Base-by-base conservation (phyloP, 2,888 invertebrate species). In the Nemurella pictetii region DNA sequence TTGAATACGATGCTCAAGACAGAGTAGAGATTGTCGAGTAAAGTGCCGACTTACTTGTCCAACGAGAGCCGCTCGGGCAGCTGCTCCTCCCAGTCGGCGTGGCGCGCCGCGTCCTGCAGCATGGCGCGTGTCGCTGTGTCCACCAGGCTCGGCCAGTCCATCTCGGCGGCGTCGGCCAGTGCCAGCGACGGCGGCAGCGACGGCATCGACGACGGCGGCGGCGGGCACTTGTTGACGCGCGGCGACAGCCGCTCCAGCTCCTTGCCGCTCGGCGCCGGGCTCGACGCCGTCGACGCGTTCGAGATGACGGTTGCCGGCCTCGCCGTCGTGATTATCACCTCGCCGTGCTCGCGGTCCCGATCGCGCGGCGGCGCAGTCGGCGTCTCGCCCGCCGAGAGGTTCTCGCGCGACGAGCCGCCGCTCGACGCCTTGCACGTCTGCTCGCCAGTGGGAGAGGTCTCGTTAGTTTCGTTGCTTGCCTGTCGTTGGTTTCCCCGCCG, bases 61-160 rank as follows among this genome's bases (percentile, higher is more conserved):
- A 89, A 85, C 7, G 88, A 88, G 20, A 89, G 86, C 28, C 88
- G 87, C 77, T 90, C 89, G 28, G 89, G 88, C 0, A 89, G 88
- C 86, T 91, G 90, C 30, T 91, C 90, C 5, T 90, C 90, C 90
- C 91, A 91, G 78, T 88, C 89, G 83, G 87, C 88, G 86, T 87
- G 88, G 27, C 86, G 85, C 15, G 86, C 87, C 28, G 86, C 86
- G 84, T 87, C 87, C 90, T 93, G 92, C 77, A 94, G 91, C 91
- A 95, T 94, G 27, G 95, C 95, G 86, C 94, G 91, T 0, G 95
- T 95, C 35, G 96, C 96, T 0, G 96, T 95, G 88, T 95, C 95
- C 0, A 96, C 96, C 28, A 96, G 91, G 88, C 94, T 94, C 15
- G 95, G 93, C 96, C 96, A 96, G 89, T 96, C 96, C 88, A 95